Evolutionary conservation across 2,797 vertebrate genomes (phyloP), one percentile per base, ranked within the genome.

Genomic region (Oreortyx pictus): DNA sequence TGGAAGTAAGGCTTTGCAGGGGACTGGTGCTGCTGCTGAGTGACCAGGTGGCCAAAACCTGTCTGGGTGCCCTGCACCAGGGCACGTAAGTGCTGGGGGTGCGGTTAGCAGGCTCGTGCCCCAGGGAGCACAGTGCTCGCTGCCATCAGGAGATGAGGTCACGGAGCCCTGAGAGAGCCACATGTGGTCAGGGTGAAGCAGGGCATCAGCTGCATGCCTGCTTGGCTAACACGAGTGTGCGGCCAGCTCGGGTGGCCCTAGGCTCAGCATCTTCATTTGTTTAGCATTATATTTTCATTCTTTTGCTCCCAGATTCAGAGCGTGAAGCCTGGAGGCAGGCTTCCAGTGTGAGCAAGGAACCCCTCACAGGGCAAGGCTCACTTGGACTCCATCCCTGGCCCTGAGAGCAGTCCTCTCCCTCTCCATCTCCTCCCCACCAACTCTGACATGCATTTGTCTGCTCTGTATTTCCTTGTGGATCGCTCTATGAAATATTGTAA

Each of bases 401-500:
- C 29, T 19, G 17, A 31, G 11, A 6, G 52, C 23, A 16, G 14
- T 50, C 49, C 49, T 27, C 49, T 50, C 49, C 50, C 50, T 27
- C 25, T 52, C 25, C 50, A 41, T 50, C 25, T 50, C 49, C 25
- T 50, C 49, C 27, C 49, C 46, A 19, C 46, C 46, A 41, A 41
- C 39, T 41, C 39, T 41, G 39, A 19, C 8, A 27, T 20, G 2
- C 16, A 64, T 88, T 91, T 92, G 77, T 70, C 73, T 78, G 52
- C 76, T 84, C 80, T 62, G 8, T 64, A 57, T 82, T 84, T 96
- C 76, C 90, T 91, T 49, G 81, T 80, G 94, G 88, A 86, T 89
- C 50, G 24, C 86, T 71, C 87, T 65, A 23, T 93, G 88, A 94
- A 94, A 94, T 95, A 92, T 11, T 50, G 88, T 90, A 85, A 88